A percentile compares a stretch with the other conserved stretches of the same genome.
Conservation (phyloP, 2,888 invertebrate genomes). For the Oxyteleia sp. region DNA sequence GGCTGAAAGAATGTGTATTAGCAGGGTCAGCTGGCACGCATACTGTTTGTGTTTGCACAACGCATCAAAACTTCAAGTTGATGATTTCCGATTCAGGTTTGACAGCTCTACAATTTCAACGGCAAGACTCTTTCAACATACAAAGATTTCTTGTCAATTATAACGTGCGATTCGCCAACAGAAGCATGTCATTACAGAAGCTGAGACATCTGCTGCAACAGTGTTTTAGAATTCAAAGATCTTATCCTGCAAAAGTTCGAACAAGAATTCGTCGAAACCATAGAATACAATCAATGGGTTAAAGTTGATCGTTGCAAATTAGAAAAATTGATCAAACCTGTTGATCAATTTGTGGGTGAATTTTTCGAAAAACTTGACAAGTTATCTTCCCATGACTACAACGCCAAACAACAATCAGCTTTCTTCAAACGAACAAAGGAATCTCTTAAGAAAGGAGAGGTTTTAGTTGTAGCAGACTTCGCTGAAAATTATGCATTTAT, state of each 20-base stretch:
- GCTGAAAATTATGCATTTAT: constrained; percentile 66
- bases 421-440: constrained; percentile 51
- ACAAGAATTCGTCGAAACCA: constrained; percentile 36
- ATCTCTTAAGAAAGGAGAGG: constrained; percentile 47
- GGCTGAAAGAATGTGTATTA: constrained; percentile 22
- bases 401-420: constrained; percentile 59
- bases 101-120: not conserved
- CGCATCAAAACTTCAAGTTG: constrained; percentile 37
- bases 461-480: constrained; percentile 64
- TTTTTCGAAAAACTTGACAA: constrained; percentile 52
- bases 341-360: constrained; percentile 60
- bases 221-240: constrained; percentile 6
- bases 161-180: constrained; percentile 8
- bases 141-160: constrained; percentile 18
- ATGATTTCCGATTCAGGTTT: too few relatives aligned
- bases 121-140: not conserved
- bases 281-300: constrained; percentile 72
- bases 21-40: constrained; percentile 33
- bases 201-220: constrained; percentile 17
- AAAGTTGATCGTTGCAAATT: constrained; percentile 66
- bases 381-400: constrained; percentile 64
- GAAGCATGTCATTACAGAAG: constrained; percentile 39
- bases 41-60: constrained; percentile 28
- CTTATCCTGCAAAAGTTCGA: not conserved
- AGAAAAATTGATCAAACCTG: constrained; percentile 64